Percentiles rank a stretch among this genome's conserved stretches.
These are phyloP conservation scores for Phalacrocorax carbo DNA, from an alignment of 2,113 vertebrate genomes.

Conservation along the genomic window DNA sequence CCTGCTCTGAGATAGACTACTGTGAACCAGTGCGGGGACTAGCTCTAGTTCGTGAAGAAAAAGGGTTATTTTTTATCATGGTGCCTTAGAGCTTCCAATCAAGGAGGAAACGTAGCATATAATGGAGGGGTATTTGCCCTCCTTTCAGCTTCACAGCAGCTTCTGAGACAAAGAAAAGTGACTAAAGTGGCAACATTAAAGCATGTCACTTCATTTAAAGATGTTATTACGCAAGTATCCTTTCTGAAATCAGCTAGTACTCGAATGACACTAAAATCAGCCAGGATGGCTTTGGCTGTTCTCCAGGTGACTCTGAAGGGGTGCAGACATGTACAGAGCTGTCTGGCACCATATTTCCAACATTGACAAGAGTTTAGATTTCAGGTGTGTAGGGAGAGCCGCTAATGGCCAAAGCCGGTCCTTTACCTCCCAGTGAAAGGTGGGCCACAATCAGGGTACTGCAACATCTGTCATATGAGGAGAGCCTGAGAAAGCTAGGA, in stretches of 20 bases:
- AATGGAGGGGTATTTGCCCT: not conserved
- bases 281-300: not conserved
- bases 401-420: not conserved
- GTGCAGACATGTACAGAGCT: not conserved
- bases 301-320: not conserved
- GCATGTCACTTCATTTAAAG: not conserved
- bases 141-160: not conserved
- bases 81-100: not conserved
- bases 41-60: not conserved
- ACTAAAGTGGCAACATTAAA: not conserved
- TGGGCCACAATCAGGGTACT: too few species aligned
- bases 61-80: not conserved
- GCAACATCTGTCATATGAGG: accelerated
- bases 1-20: not conserved
- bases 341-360: not conserved
- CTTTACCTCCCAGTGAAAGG: not conserved
- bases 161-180: not conserved
- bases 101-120: not conserved
- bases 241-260: not conserved
- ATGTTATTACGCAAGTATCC: not conserved
- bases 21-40: not conserved
- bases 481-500: not conserved
- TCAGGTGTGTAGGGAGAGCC: not conserved
- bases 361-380: not conserved
- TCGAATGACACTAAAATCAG: not conserved